phyloP scores from a whole-genome alignment of 2,888 invertebrate genomes.

The Sepioteuthis lessoniana region DNA sequence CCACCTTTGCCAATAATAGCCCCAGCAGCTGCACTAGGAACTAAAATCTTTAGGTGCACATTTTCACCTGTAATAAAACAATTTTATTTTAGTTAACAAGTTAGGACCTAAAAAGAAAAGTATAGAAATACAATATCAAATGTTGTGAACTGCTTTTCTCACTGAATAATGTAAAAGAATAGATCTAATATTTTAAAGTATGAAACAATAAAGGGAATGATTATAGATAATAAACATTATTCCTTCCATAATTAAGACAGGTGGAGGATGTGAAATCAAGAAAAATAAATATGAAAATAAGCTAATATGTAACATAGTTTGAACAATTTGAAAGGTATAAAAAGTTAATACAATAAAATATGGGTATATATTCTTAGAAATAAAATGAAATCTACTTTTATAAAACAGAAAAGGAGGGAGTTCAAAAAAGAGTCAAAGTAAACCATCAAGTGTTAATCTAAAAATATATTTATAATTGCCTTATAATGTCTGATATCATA shows the following conservation, averaged over 20 bases:
- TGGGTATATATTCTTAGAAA: too few relatives aligned
- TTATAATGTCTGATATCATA: too few relatives aligned
- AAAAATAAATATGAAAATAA: too few relatives aligned
- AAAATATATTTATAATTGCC: too few relatives aligned
- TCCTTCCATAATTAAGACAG: not conserved
- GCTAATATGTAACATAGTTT: too few relatives aligned
- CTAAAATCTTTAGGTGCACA: slow-evolving; percentile 94
- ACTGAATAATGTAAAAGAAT: not conserved
- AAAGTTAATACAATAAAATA: not conserved
- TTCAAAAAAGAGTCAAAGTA: too few relatives aligned
- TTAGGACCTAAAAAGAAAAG: not conserved
- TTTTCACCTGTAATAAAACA: slow-evolving; percentile 68
- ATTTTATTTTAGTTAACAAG: slow-evolving; percentile 21
- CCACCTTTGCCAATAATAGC: slow-evolving; percentile 99
- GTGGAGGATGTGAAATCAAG: too few relatives aligned
- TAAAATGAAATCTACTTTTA: too few relatives aligned
- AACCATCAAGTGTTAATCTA: too few relatives aligned
- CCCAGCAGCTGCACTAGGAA: slow-evolving; percentile 92
- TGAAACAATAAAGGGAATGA: not conserved
- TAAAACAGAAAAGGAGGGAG: too few relatives aligned
- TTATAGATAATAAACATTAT: not conserved
- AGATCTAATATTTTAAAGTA: too few relatives aligned
- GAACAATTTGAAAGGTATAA: not conserved
- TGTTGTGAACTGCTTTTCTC: not conserved
- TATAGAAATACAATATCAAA: not conserved